These are phyloP conservation scores for Carduelis carduelis DNA, from an alignment of 2,797 vertebrate genomes.

Conservation along the genomic window DNA sequence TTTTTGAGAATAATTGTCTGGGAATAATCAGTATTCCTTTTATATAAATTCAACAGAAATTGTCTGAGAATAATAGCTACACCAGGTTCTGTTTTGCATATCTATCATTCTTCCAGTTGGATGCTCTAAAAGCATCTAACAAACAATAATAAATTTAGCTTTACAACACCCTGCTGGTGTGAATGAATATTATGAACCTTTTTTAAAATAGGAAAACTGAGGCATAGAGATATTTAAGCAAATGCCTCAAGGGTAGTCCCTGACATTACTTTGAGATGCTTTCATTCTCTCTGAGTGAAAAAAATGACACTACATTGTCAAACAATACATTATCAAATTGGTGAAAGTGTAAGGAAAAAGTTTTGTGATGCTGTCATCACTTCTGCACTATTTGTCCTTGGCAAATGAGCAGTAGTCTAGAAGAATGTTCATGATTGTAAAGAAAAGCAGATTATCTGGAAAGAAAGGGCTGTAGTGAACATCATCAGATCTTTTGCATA, in stretches of 20 bases:
- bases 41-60: constrained; percentile 48
- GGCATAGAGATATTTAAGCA: not conserved
- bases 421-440: not conserved
- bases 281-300: not conserved
- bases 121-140: constrained; percentile 45
- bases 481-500: not conserved
- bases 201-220: constrained; percentile 36
- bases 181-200: constrained; percentile 9
- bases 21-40: constrained; percentile 12
- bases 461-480: not conserved
- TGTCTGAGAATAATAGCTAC: constrained; percentile 38
- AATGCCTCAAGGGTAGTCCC: not conserved
- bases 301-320: not conserved
- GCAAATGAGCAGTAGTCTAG: not conserved
- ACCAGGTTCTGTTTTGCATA: constrained; percentile 49
- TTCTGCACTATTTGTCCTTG: not conserved
- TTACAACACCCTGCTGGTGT: constrained; percentile 48
- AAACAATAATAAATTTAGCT: constrained; percentile 56
- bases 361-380: not conserved
- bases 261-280: not conserved
- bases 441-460: not conserved
- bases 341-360: not conserved
- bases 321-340: not conserved
- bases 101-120: constrained; percentile 36
- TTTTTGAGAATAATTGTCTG: constrained; percentile 15